Conservation (phyloP, 2,888 invertebrate genomes). For the Drosophila rellima region DNA sequence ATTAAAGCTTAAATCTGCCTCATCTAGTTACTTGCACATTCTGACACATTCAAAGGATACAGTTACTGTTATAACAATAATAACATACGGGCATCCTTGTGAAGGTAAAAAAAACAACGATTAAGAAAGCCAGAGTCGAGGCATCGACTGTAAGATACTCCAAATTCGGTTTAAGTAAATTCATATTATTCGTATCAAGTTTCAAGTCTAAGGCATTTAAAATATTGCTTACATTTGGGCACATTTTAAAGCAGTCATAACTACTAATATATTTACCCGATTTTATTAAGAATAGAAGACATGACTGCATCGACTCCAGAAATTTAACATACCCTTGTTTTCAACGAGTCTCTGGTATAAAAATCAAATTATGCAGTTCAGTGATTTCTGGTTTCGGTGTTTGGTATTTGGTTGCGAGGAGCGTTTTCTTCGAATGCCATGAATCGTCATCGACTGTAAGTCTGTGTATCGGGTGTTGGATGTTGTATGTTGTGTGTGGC, state of each 20-base stretch:
- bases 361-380: conserved; percentile 85
- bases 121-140: not conserved
- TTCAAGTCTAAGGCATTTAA: no score
- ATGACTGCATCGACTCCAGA: not conserved
- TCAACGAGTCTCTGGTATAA: conserved; percentile 11
- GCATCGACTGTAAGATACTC: not conserved
- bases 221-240: no score
- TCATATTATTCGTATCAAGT: no score
- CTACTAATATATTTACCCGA: not conserved
- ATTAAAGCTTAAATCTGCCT: conserved; percentile 29
- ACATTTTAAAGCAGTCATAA: not conserved
- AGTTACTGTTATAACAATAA: conserved; percentile 8
- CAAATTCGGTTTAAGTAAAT: not conserved
- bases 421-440: conserved; percentile 20
- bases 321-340: conserved; percentile 28
- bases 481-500: conserved; percentile 4
- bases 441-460: not conserved
- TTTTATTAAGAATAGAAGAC: not conserved
- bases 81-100: conserved; percentile 12
- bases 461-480: conserved; percentile 4
- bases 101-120: conserved; percentile 17
- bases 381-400: conserved; percentile 83
- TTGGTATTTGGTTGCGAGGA: conserved; percentile 61
- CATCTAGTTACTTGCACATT: conserved; percentile 10
- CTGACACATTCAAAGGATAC: conserved; percentile 1